These are phyloP conservation scores for Nautilus pompilius DNA, from an alignment of 1,140 invertebrate genomes.

Conservation along the genomic window DNA sequence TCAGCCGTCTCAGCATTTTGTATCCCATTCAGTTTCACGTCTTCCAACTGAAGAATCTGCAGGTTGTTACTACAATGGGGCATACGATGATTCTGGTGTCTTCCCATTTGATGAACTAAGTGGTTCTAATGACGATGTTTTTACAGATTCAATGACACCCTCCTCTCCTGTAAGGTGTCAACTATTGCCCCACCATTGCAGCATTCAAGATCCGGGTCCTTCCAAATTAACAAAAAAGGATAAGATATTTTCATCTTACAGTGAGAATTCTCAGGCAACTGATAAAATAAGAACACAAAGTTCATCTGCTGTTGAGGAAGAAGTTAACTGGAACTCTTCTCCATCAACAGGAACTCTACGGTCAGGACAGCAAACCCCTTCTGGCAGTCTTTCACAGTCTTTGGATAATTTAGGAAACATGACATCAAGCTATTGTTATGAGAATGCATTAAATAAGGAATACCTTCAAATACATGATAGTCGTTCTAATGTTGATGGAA, in stretches of 20 bases:
- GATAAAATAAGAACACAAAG: constrained; percentile 23
- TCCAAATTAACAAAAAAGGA: too few relatives aligned
- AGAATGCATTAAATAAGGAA: too few relatives aligned
- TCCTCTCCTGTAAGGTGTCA: too few relatives aligned
- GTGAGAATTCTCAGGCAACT: background rate
- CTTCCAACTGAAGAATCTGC: constrained; percentile 4
- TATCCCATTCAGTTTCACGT: constrained; percentile 4
- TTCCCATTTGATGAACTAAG: background rate
- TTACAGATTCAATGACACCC: background rate
- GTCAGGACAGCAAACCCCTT: background rate
- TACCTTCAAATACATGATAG: too few relatives aligned
- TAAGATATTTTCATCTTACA: background rate
- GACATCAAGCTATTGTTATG: too few relatives aligned
- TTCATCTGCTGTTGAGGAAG: constrained; percentile 30
- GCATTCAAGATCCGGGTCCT: too few relatives aligned
- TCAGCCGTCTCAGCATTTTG: background rate
- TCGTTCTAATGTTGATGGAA: too few relatives aligned
- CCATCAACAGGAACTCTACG: background rate
- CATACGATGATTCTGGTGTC: constrained; percentile 1
- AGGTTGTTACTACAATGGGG: background rate
- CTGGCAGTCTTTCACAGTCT: background rate
- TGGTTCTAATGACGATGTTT: constrained; percentile 1
- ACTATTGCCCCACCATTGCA: too few relatives aligned
- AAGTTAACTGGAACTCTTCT: constrained; percentile 22
- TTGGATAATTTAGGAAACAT: background rate